Conservation (phyloP, 2,888 invertebrate genomes). For the Anarsia innoxiella region DNA sequence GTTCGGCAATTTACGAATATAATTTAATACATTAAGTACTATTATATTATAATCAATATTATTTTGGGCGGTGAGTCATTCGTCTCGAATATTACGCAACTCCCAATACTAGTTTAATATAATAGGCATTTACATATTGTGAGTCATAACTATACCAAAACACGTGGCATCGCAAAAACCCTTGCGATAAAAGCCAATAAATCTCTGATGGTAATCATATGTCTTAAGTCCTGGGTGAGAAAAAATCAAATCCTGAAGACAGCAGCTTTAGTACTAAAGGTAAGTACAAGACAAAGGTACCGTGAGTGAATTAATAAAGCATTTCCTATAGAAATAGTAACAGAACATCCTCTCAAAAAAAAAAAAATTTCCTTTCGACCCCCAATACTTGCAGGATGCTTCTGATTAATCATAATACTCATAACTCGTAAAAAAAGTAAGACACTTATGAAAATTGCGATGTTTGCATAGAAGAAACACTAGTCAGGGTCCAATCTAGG, state of each 20-base stretch:
- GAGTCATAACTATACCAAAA: constrained; percentile 40
- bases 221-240: too few relatives aligned
- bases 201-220: too few relatives aligned
- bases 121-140: constrained; percentile 44
- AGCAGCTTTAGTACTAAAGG: background rate
- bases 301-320: background rate
- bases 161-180: constrained; percentile 29
- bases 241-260: background rate
- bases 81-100: constrained; percentile 54
- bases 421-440: too few relatives aligned
- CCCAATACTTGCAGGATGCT: too few relatives aligned
- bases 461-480: too few relatives aligned
- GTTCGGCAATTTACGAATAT: constrained; percentile 26
- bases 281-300: background rate
- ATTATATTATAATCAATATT: constrained; percentile 13
- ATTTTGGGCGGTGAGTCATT: constrained; percentile 60
- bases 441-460: too few relatives aligned
- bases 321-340: background rate
- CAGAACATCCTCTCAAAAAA: too few relatives aligned
- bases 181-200: constrained; percentile 4
- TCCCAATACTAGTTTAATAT: constrained; percentile 56
- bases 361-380: too few relatives aligned
- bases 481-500: too few relatives aligned
- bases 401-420: too few relatives aligned
- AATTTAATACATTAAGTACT: constrained; percentile 9